Base-by-base conservation (phyloP, 1,140 invertebrate genomes). In the Solen grandis region DNA sequence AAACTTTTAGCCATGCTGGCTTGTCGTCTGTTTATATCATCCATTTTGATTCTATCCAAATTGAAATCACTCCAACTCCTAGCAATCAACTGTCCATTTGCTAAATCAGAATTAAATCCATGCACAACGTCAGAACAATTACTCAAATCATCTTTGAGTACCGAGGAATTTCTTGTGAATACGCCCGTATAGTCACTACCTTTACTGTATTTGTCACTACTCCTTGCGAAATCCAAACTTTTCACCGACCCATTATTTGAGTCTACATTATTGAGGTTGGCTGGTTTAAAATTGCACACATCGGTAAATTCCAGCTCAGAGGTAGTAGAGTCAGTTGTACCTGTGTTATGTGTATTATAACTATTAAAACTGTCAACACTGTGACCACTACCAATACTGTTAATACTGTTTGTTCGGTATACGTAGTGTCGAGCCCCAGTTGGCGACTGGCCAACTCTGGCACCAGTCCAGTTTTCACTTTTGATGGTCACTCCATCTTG, bases 251-350 rank as follows among this genome's bases (percentile, higher is more conserved):
- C 63, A 68, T 77, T 65, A 68, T 59, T 54, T 31, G 50, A 66
- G 41, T 55, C 50, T 68, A 60, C n/a, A 38, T 60, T 65, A 63
- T 41, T 78, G 22, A 8, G 70, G 70, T 60, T 57, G 60, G 70
- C 62, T 5, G 70, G 25, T 36, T 65, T 62, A 35, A 76, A 55
- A 46, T 76, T 76, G 60, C 73, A 76, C 38, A 78, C 63, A 78
- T 78, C 65, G 46, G 75, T 78, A 78, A 78, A 78, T 78, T 78
- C 75, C 75, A 78, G 25, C 54, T 78, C 75, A 60, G 75, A 78
- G 55, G 25, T 36, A 68, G 41, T 69, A 57, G 75, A 78, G 55
- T 36, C 27, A 68, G 41, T 69, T 38, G 63, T 78, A 69, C 63
- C 75, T 59, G 63, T 38, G 63, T 29, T 35, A 2, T 36, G 31